phyloP scores from a whole-genome alignment of 2,797 vertebrate species.

The Rhynchotus rufescens region DNA sequence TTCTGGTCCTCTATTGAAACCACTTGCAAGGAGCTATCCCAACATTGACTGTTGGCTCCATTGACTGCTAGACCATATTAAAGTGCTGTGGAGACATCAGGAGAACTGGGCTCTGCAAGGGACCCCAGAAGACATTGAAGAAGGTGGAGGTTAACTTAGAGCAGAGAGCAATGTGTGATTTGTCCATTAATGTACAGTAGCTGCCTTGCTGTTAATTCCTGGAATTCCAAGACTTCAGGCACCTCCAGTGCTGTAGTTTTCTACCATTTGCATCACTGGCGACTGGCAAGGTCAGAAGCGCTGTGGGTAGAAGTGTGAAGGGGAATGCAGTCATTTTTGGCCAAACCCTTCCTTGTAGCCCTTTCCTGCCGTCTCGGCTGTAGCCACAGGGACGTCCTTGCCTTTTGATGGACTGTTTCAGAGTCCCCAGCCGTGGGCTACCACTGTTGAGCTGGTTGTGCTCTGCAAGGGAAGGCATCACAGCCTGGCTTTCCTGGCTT shows the following conservation, averaged over 20 bases:
- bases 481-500: too few species aligned
- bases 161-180: background rate
- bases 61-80: background rate
- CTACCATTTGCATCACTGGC: background rate
- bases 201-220: background rate
- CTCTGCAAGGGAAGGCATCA: background rate
- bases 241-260: slow-evolving; percentile 16
- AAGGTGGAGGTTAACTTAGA: background rate
- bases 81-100: background rate
- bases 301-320: background rate
- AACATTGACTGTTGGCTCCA: background rate
- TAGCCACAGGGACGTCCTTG: slow-evolving; percentile 13
- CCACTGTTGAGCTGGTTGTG: background rate
- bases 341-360: background rate
- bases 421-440: background rate
- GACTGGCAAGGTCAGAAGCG: slow-evolving; percentile 10
- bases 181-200: background rate
- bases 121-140: background rate
- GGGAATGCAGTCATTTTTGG: background rate
- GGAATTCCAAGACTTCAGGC: slow-evolving; percentile 8
- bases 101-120: background rate
- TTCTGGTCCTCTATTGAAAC: slow-evolving; percentile 1
- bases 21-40: background rate
- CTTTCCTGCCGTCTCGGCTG: background rate
- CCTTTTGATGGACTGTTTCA: background rate